These are phyloP conservation scores for Dicrostonyx torquatus DNA, from an alignment of 2,797 vertebrate genomes.

Conservation along the genomic window DNA sequence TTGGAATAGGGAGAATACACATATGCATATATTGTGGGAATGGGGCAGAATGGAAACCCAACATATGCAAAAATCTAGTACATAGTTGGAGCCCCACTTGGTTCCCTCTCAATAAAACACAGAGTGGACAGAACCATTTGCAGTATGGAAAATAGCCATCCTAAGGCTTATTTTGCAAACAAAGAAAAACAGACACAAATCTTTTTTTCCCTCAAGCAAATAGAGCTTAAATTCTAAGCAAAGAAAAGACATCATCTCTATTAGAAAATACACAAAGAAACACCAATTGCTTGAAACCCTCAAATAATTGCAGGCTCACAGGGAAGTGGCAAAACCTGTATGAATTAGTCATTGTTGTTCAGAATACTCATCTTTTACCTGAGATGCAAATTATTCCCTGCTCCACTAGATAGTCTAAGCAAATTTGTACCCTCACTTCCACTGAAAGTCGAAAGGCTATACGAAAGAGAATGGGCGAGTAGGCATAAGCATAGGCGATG, in stretches of 20 bases:
- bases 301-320: slow-evolving; percentile 37
- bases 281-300: slow-evolving; percentile 45
- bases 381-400: slow-evolving; percentile 49
- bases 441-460: neutral
- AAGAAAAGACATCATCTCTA: slow-evolving; percentile 21
- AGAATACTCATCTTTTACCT: slow-evolving; percentile 55
- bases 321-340: slow-evolving; percentile 42
- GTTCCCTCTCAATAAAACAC: slow-evolving; percentile 5
- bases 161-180: neutral
- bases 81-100: neutral
- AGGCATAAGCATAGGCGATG: neutral
- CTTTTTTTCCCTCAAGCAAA: slow-evolving; percentile 44
- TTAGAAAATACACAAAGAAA: slow-evolving; percentile 63
- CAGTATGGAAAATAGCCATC: neutral
- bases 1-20: neutral
- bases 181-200: slow-evolving; percentile 16
- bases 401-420: slow-evolving; percentile 21
- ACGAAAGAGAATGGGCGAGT: neutral
- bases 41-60: slow-evolving; percentile 18
- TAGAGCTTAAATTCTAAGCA: slow-evolving; percentile 31
- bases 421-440: slow-evolving; percentile 24
- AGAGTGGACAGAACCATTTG: slow-evolving; percentile 46
- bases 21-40: neutral
- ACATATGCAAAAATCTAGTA: slow-evolving; percentile 17
- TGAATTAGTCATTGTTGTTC: slow-evolving; percentile 46